These are phyloP conservation scores for Equus quagga DNA, from an alignment of 2,113 vertebrate species.

Conservation along the genomic window DNA sequence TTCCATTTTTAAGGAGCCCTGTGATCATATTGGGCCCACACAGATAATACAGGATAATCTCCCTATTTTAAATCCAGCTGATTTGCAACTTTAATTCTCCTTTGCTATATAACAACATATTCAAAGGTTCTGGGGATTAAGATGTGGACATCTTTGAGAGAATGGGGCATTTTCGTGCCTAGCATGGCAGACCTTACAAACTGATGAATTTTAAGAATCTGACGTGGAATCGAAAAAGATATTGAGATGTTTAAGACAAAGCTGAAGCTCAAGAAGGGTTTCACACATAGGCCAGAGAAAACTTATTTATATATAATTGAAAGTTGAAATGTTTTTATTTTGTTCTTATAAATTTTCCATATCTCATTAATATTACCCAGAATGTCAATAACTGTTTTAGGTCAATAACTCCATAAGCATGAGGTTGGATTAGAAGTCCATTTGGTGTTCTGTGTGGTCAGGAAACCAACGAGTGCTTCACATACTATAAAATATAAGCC, in stretches of 20 bases:
- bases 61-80: neutral
- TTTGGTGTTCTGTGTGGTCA: conserved; percentile 7
- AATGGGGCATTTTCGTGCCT: neutral
- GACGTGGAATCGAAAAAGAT: neutral
- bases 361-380: conserved; percentile 4
- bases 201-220: neutral
- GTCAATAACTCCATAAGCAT: neutral
- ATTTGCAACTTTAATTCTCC: neutral
- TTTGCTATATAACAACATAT: neutral
- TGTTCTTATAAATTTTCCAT: neutral
- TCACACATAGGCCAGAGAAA: neutral
- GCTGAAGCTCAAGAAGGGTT: neutral
- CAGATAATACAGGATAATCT: neutral
- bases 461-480: neutral
- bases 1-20: neutral
- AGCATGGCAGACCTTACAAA: neutral
- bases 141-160: neutral
- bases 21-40: neutral
- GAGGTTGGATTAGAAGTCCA: conserved; percentile 21
- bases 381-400: neutral
- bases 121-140: neutral
- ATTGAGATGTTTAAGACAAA: conserved; percentile 14
- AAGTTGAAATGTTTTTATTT: conserved; percentile 36
- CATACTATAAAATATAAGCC: conserved; percentile 8
- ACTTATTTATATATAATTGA: neutral